Conservation (phyloP, 2,888 invertebrate species). For the Lypha dubia region DNA sequence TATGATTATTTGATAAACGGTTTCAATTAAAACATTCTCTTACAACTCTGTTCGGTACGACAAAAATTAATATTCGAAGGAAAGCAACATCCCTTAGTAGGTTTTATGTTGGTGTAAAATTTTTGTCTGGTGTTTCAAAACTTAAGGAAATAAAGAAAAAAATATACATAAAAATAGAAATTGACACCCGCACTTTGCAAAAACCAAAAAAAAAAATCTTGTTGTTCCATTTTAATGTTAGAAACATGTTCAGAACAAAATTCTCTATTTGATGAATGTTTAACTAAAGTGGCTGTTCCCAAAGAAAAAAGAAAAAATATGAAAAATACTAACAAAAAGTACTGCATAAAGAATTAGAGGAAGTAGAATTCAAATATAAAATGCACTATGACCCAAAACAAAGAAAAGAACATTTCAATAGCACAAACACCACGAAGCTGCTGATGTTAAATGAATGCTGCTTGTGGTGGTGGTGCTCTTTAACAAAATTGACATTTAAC, state of each 20-base stretch:
- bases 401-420: constrained; percentile 49
- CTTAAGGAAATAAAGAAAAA: constrained; percentile 34
- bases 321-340: background rate
- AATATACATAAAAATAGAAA: constrained; percentile 46
- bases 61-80: constrained; percentile 2
- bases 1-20: too few species aligned
- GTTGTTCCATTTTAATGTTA: constrained; percentile 66
- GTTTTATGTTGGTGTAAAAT: background rate
- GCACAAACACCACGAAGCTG: constrained; percentile 33
- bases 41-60: background rate
- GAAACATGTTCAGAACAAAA: constrained; percentile 64
- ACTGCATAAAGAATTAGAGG: constrained; percentile 11
- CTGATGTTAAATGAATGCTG: constrained; percentile 37
- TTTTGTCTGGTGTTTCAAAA: constrained; percentile 59
- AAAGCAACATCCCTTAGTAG: constrained; percentile 59
- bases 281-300: constrained; percentile 60
- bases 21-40: constrained; percentile 3
- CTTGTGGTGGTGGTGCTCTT: constrained; percentile 38
- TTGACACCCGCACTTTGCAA: constrained; percentile 67
- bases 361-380: constrained; percentile 35
- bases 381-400: constrained; percentile 68
- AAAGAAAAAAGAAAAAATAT: background rate
- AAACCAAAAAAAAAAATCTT: constrained; percentile 32
- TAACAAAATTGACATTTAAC: constrained; percentile 58
- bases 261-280: constrained; percentile 60